phyloP scores from a whole-genome alignment of 2,797 vertebrate genomes.

The Picus viridis region DNA sequence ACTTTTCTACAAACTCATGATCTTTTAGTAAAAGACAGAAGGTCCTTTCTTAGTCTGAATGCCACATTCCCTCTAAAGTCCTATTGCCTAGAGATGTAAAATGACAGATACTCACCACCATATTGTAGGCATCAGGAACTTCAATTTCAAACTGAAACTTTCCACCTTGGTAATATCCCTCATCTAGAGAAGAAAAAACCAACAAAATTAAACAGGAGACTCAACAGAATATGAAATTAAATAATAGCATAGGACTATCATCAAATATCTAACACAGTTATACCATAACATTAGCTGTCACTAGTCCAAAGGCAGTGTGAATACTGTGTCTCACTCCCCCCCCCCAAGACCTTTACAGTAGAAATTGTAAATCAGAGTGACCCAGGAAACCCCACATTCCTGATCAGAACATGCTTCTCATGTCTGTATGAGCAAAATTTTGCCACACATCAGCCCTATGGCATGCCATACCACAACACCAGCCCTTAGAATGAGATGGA shows the following conservation, averaged over 20 bases:
- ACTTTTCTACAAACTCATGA: neutral
- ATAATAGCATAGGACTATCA: rapidly evolving
- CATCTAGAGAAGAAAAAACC: constrained; percentile 83
- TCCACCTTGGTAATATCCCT: constrained; percentile 98
- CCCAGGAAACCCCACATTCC: neutral
- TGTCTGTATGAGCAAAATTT: neutral
- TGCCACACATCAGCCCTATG: rapidly evolving
- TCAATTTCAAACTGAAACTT: constrained; percentile 91
- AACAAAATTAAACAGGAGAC: neutral
- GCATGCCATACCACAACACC: rapidly evolving
- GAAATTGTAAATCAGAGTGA: neutral
- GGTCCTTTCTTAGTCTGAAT: neutral
- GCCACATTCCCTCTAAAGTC: neutral
- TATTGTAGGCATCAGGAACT: constrained; percentile 98
- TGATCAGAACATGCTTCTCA: neutral
- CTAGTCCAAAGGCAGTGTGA: neutral
- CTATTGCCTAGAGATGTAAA: neutral
- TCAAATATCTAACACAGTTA: neutral
- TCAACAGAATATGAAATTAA: neutral
- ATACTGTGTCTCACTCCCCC: rapidly evolving
- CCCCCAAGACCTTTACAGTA: neutral
- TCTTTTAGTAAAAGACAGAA: neutral
- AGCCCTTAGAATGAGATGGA: neutral
- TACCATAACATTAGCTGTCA: neutral
- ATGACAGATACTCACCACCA: constrained; percentile 93